Conservation (phyloP, 2,113 vertebrate species). For the Phalacrocorax pelagicus region DNA sequence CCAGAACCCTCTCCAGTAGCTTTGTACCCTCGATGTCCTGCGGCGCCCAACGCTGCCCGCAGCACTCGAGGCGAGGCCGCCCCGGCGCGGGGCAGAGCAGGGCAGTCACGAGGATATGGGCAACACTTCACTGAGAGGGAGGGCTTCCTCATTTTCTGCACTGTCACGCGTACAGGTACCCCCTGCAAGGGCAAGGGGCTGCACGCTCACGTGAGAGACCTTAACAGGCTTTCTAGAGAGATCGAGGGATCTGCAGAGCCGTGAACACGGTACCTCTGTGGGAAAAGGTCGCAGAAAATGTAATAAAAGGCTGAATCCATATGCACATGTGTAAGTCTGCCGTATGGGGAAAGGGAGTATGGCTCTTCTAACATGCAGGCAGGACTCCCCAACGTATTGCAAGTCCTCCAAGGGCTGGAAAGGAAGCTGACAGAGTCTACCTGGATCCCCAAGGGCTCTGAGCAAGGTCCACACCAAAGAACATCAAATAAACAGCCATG, state of each 20-base stretch:
- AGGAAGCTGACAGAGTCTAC: background rate
- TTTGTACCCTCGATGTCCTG: no score
- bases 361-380: background rate
- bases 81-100: no score
- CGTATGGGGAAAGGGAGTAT: no score
- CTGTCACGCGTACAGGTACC: rapidly evolving
- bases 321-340: rapidly evolving
- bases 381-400: background rate
- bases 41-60: no score
- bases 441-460: background rate
- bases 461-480: background rate
- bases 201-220: rapidly evolving
- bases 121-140: background rate
- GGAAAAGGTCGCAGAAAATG: background rate
- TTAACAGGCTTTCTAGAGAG: background rate
- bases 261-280: rapidly evolving
- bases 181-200: background rate
- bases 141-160: no score
- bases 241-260: background rate
- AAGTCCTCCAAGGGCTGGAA: background rate
- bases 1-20: no score
- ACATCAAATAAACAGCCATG: background rate
- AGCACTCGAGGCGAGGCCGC: no score
- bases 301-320: rapidly evolving
- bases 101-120: background rate